These are phyloP conservation scores for Desmophyllum pertusum DNA, from an alignment of 92 coral and sea anemone genomes.

Conservation along the genomic window DNA sequence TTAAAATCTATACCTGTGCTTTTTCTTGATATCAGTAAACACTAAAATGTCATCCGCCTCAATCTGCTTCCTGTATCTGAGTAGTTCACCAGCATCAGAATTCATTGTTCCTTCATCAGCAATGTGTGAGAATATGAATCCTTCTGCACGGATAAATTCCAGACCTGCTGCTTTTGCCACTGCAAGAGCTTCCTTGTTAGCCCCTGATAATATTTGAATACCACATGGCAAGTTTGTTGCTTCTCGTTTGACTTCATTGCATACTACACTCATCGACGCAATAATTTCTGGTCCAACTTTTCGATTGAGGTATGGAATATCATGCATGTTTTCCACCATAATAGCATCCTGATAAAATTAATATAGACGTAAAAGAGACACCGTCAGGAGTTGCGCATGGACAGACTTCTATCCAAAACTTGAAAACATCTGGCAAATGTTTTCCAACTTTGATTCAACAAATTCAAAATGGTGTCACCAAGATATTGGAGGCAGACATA, in stretches of 20 bases:
- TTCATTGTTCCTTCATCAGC: conserved; percentile 98
- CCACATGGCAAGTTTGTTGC: conserved; percentile 84
- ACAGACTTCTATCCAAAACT: too few relatives aligned
- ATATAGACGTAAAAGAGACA: too few relatives aligned
- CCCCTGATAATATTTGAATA: conserved; percentile 82
- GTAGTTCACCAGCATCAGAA: conserved; percentile 96
- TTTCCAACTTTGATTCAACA: too few relatives aligned
- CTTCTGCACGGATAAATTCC: conserved; percentile 94
- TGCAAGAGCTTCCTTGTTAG: conserved; percentile 90
- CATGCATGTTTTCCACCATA: conserved; percentile 97
- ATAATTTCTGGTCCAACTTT: conserved; percentile 97
- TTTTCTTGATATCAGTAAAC: conserved; percentile 96
- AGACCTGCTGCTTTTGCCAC: conserved; percentile 94
- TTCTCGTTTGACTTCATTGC: conserved; percentile 75
- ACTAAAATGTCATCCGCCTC: conserved; percentile 89
- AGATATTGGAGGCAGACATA: too few relatives aligned
- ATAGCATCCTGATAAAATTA: conserved; percentile 85
- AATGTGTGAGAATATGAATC: conserved; percentile 92
- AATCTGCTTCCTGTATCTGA: conserved; percentile 88
- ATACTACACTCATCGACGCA: conserved; percentile 92
- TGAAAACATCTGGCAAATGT: too few relatives aligned
- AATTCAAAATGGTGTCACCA: too few relatives aligned
- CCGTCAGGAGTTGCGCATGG: too few relatives aligned
- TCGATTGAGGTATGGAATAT: conserved; percentile 93
- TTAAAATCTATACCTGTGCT: conserved; percentile 81